A percentile compares a stretch with the other conserved stretches of the same genome.
Conservation (phyloP, 92 coral and sea anemone species). For the Meandrina meandrites region DNA sequence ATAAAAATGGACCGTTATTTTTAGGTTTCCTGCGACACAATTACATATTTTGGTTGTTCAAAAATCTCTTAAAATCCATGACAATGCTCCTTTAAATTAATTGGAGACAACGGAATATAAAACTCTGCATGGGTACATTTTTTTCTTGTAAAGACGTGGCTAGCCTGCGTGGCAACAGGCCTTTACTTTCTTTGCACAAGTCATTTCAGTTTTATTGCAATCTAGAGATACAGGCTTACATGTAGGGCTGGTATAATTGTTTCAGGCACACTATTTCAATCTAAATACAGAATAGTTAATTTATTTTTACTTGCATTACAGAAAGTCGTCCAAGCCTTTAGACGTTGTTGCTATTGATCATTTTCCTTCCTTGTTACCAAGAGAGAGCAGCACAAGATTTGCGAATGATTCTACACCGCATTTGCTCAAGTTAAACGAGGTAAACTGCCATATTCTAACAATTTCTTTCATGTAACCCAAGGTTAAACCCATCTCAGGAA, state of each 20-base stretch:
- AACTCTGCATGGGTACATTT: background rate
- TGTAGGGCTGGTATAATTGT: background rate
- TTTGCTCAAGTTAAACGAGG: constrained; percentile 64
- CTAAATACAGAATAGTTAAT: background rate
- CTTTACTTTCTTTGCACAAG: background rate
- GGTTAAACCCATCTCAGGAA: too few relatives aligned
- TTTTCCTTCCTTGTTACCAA: constrained; percentile 80
- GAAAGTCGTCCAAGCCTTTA: constrained; percentile 56
- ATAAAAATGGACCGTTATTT: too few relatives aligned
- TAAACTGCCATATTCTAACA: background rate
- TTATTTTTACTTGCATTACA: background rate
- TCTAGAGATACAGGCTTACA: too few relatives aligned
- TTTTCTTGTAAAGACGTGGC: too few relatives aligned
- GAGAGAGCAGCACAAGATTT: constrained; percentile 78
- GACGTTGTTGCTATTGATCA: constrained; percentile 83
- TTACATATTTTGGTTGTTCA: too few relatives aligned
- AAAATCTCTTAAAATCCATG: too few relatives aligned
- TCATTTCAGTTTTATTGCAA: too few relatives aligned
- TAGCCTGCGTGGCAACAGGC: too few relatives aligned
- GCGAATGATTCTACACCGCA: constrained; percentile 72
- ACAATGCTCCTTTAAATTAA: too few relatives aligned
- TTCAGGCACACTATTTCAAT: background rate
- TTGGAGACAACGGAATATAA: background rate
- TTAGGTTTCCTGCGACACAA: too few relatives aligned
- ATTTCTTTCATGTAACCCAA: too few relatives aligned